Conservation (phyloP, 2,797 vertebrate species). For the Scleropages formosus region DNA sequence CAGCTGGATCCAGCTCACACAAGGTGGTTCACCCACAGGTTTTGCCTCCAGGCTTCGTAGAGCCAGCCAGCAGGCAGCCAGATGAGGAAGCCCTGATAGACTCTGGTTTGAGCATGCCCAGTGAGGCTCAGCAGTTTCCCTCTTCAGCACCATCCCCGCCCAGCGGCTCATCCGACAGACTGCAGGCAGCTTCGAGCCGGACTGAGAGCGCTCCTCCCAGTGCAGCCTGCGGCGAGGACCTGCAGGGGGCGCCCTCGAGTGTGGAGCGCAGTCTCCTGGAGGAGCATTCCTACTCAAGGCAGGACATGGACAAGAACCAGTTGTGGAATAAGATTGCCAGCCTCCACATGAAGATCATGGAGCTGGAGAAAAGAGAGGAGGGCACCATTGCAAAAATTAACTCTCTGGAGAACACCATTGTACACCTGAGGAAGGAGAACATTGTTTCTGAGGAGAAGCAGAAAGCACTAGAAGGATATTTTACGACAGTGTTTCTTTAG, state of each 20-base stretch:
- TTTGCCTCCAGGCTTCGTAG: conserved; percentile 29
- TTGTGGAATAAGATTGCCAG: conserved; percentile 79
- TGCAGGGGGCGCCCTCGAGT: conserved; percentile 41
- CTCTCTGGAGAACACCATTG: conserved; percentile 72
- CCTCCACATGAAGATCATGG: conserved; percentile 76
- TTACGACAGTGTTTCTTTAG: conserved; percentile 63
- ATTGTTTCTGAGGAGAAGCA: conserved; percentile 77
- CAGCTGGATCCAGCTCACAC: not conserved
- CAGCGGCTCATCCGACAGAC: conserved; percentile 28
- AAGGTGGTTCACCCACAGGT: conserved; percentile 15
- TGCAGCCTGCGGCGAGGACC: conserved; percentile 35
- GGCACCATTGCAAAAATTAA: conserved; percentile 72
- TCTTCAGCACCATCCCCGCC: not conserved
- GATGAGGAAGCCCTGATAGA: conserved; percentile 18
- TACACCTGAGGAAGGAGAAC: conserved; percentile 70
- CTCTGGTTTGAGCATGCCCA: not conserved
- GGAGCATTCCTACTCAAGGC: conserved; percentile 82
- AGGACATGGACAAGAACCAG: conserved; percentile 70
- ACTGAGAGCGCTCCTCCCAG: conserved; percentile 45
- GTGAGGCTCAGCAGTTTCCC: conserved; percentile 37
- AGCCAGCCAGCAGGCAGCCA: not conserved
- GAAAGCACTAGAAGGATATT: conserved; percentile 73
- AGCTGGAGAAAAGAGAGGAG: conserved; percentile 75
- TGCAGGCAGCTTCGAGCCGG: conserved; percentile 39
- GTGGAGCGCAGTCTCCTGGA: conserved; percentile 48